Evolutionary conservation across 2,113 vertebrate species (phyloP).

Genomic region (Calypte anna): DNA sequence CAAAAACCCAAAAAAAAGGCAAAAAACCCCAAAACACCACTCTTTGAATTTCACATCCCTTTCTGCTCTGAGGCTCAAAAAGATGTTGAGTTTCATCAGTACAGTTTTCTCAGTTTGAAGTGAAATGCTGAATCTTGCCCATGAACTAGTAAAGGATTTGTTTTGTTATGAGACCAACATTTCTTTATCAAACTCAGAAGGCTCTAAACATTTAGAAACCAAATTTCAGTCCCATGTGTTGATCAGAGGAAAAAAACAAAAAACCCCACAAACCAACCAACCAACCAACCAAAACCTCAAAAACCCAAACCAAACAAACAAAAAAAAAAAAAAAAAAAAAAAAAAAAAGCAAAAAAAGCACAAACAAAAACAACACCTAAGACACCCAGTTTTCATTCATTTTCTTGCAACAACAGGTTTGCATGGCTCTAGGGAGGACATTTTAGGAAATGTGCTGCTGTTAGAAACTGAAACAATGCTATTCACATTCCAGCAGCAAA

Average conservation of each 20-base stretch:
- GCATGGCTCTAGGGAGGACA: background rate
- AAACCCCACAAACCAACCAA: too few species aligned
- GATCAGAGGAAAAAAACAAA: background rate
- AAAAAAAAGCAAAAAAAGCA: too few species aligned
- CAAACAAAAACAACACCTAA: background rate
- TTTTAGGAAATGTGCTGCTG: background rate
- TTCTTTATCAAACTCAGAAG: background rate
- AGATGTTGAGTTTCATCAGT: background rate
- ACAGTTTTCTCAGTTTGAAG: background rate
- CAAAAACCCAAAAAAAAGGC: background rate
- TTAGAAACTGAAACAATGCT: background rate
- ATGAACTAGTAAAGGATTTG: background rate
- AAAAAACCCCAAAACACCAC: too few species aligned
- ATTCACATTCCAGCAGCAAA: background rate
- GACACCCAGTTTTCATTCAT: background rate
- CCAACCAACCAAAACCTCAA: too few species aligned
- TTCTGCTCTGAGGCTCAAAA: background rate
- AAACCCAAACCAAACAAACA: too few species aligned
- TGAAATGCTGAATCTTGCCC: background rate
- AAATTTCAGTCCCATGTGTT: background rate
- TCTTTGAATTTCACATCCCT: background rate
- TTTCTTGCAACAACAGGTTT: slow-evolving; percentile 4
- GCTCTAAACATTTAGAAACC: background rate
- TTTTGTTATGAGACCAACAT: background rate
- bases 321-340: too few species aligned